Conservation (phyloP, 2,113 vertebrate species). For the Mastomys natalensis region DNA sequence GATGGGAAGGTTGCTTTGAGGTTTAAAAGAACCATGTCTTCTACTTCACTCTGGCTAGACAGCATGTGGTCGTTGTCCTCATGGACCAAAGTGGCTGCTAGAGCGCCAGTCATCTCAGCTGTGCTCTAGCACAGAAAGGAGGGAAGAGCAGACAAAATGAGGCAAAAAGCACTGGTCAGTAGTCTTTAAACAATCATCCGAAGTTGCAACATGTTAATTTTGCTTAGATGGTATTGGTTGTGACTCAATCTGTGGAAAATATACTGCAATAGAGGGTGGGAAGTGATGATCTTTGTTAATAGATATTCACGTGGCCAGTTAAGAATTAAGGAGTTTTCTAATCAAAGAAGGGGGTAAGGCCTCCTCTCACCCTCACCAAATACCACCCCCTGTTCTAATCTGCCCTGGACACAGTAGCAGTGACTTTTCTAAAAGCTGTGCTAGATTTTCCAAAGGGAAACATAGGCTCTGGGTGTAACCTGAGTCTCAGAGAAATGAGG, state of each 20-base stretch:
- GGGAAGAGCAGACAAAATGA: not conserved
- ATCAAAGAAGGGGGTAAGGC: not conserved
- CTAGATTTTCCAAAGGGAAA: slow-evolving; percentile 3
- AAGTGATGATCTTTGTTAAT: not conserved
- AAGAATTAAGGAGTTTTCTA: not conserved
- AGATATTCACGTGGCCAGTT: not conserved
- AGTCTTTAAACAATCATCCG: not conserved
- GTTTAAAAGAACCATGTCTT: not conserved
- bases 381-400: not conserved
- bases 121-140: not conserved
- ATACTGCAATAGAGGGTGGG: not conserved
- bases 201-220: not conserved
- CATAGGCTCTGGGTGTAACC: not conserved
- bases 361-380: not conserved
- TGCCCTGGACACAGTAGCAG: not conserved
- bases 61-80: not conserved
- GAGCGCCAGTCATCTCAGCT: slow-evolving; percentile 12
- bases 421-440: slow-evolving; percentile 9
- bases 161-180: not conserved
- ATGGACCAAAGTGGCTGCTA: not conserved
- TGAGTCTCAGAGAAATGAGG: not conserved
- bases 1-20: not conserved
- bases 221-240: not conserved
- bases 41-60: not conserved
- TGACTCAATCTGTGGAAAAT: not conserved